phyloP scores from a whole-genome alignment of 1,140 invertebrate genomes.

The Hylaeus volcanicus region DNA sequence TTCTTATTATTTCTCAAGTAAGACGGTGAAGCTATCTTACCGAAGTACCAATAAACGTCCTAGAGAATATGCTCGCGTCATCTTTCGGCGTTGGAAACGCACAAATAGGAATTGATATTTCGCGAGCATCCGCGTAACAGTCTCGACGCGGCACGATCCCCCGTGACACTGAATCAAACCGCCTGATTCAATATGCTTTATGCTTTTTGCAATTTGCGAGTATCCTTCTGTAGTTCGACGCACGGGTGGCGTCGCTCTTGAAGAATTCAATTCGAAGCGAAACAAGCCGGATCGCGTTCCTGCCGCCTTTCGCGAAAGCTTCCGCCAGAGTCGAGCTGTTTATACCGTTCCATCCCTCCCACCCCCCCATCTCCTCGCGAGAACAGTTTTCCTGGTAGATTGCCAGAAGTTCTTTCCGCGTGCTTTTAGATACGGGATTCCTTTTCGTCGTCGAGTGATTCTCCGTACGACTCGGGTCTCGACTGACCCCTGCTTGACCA shows the following conservation, averaged over 20 bases:
- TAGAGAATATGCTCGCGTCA: too few relatives aligned
- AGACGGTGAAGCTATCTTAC: too few relatives aligned
- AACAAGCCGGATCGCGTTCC: slow-evolving; percentile 17
- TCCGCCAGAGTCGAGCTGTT: slow-evolving; percentile 3
- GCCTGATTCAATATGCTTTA: background rate
- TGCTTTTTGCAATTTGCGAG: background rate
- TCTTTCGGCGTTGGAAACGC: too few relatives aligned
- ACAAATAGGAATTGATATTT: background rate
- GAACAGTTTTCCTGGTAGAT: slow-evolving; percentile 1
- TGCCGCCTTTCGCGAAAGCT: background rate
- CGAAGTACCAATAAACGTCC: too few relatives aligned
- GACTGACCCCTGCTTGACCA: too few relatives aligned
- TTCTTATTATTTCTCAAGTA: too few relatives aligned
- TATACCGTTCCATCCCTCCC: background rate
- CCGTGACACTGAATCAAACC: background rate
- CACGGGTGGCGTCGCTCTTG: too few relatives aligned
- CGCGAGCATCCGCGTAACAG: background rate
- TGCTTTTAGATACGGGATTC: background rate
- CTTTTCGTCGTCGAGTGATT: background rate
- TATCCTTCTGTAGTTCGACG: background rate
- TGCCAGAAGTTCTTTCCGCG: slow-evolving; percentile 17
- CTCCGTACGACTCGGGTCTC: too few relatives aligned
- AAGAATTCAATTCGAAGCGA: slow-evolving; percentile 12
- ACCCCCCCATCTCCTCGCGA: too few relatives aligned
- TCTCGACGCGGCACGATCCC: background rate